A percentile compares a stretch with the other conserved stretches of the same genome.
Evolutionary conservation across 53 echinoderm and acorn worm genomes (phyloP).

Genomic region (Antedon mediterranea): DNA sequence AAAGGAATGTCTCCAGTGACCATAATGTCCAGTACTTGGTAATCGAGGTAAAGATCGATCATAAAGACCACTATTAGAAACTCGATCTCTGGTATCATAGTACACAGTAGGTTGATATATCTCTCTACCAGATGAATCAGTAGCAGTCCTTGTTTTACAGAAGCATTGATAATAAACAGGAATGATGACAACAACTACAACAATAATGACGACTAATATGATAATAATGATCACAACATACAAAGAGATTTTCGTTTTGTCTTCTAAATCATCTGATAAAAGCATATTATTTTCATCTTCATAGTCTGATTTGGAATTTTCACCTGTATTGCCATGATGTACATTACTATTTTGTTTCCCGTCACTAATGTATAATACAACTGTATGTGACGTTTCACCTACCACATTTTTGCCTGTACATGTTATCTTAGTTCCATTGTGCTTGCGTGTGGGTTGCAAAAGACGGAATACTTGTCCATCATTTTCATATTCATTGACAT

Average conservation of each 20-base stretch:
- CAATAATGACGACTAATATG: background rate
- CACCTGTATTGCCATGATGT: background rate
- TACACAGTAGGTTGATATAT: background rate
- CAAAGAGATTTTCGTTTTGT: background rate
- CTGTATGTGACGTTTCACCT: background rate
- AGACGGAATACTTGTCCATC: background rate
- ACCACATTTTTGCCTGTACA: background rate
- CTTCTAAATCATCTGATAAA: background rate
- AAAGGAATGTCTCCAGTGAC: background rate
- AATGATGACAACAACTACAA: background rate
- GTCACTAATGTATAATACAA: background rate
- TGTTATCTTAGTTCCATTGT: background rate
- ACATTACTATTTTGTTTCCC: background rate
- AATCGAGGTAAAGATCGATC: conserved; percentile 1
- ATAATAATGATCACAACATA: background rate
- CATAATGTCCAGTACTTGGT: background rate
- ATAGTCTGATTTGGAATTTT: background rate
- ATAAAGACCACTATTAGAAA: background rate
- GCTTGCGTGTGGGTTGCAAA: background rate
- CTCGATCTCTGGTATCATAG: background rate
- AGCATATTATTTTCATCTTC: background rate
- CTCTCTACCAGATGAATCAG: background rate
- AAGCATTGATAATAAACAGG: conserved; percentile 1
- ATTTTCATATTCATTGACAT: background rate
- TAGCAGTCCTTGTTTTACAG: background rate